Evolutionary conservation across 2,797 vertebrate species (phyloP), one percentile per base, ranked within the genome.

Genomic region (Clarias laeviceps): DNA sequence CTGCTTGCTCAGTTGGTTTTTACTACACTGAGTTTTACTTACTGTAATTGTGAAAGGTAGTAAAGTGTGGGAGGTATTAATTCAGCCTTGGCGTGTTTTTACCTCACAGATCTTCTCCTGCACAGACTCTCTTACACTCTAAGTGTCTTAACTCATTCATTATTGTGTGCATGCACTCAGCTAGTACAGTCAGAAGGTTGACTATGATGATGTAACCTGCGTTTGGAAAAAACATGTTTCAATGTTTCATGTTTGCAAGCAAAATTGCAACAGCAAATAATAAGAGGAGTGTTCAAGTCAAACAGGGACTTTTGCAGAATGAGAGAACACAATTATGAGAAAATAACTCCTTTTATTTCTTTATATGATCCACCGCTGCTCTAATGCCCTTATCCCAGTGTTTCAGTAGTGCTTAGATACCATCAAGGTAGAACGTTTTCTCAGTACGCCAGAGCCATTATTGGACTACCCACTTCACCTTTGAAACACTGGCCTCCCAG

Each of bases 1-100:
- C n/a, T 65, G 40, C 59, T 74, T 83, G 37, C 70, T 64, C 59
- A 18, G 59, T 64, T 62, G 24, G 24, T 20, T 66, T 65, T 84
- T 56, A 73, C 7, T 57, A 27, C 70, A 18, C 70, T n/a, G 32
- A 11, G 57, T 74, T 29, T 70, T 59, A 61, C 22, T 62, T 27
- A 59, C 24, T 40, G n/a, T 65, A 73, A 61, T 6, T 29, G 24
- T 34, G 56, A 40, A n/a, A 1, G 82, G 9, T 76, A 56, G 70
- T 57, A 40, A 77, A 77, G 11, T n/a, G 40, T 57, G 62, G n/a
- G 61, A 50, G 78, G 20, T 18, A 27, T n/a, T 34, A 34, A 54
- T 18, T 27, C 3, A 20, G 59, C 80, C 64, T 69, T 57, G 80
- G 65, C 50, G 2, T 69, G 64, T 20, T 78, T 77, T 45, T 69